Base-by-base conservation (phyloP, 1,140 invertebrate genomes). In the Heterodera schachtii region DNA sequence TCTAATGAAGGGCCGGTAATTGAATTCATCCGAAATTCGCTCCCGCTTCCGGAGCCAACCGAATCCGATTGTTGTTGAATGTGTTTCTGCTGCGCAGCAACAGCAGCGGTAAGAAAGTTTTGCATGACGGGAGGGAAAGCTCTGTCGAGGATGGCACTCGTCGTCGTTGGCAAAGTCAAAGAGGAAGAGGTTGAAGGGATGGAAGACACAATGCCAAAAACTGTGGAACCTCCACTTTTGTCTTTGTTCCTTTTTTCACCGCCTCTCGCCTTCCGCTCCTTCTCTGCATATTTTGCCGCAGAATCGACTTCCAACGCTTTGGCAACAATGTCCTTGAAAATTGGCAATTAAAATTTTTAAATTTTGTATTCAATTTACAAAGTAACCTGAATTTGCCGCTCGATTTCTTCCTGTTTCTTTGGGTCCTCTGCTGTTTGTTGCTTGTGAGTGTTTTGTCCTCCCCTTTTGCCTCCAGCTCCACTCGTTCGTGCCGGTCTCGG, bases 351-450 rank as follows among this genome's bases (percentile, higher is more conserved):
- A 16, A 2, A 43, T 43, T 16, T 16, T 71, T 71, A 16, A 31
- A 71, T 52, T 13, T 21, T 82, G 13, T 41, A 57, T 60, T 8
- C 44, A 47, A 31, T 43, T 73, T 4, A 67, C 43, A 21, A 67
- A 57, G 44, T 41, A 8, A 13, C 82, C 82, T 83, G 82, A 19
- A 83, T 84, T 84, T 84, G 82, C 8, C 82, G 31, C 71, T 83
- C 82, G 43, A 83, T 83, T 84, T 83, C 82, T 71, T 83, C 82
- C 41, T 83, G 57, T 46, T 83, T 83, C 44, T 84, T 75, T 5
- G 82, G 82, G 60, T 83, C 82, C 31, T 84, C 82, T 13, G 66
- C 47, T 9, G 52, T 43, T 52, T 80, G 79, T 47, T 73, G 73
- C 60, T 78, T 78, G 19, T 78, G 66, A 47, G 77, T 43, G 49